Evolutionary conservation across 2,113 vertebrate species (phyloP), one percentile per base, ranked within the genome.

Genomic region (Chloropsis cyanopogon): DNA sequence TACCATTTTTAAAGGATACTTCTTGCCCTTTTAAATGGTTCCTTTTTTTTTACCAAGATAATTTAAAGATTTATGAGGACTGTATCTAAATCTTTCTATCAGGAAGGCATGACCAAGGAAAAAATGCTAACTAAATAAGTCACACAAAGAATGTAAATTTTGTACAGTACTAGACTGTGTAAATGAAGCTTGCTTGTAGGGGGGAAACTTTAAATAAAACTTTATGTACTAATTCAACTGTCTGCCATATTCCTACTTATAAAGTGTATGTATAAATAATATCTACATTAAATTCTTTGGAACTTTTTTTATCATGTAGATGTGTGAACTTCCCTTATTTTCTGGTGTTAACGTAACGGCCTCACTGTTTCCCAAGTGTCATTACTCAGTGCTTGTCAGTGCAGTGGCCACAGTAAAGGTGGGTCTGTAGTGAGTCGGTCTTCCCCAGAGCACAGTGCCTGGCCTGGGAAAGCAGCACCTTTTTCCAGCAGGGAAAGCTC

Each of bases 101-200:
- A 97, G 97, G 94, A 98, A 98, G 98, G 98, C 97, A 97, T 96
- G 98, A 98, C 97, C 96, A 96, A 97, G 96, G 95, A 94, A 98
- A 97, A 97, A 97, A 94, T 96, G 78, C 97, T 97, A 96, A 98
- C 88, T 96, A 96, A 97, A 95, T 96, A 98, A 96, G 92, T 97
- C 96, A 98, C 92, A 94, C 94, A 97, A 95, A 97, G 85, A 96
- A 97, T 98, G 98, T 98, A 98, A 98, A 98, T 98, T 98, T 98
- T 98, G 98, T 98, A 98, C 97, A 98, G 91, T 97, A 97, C 97
- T 98, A 98, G 98, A 98, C 98, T 97, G 98, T 98, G 97, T 98
- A 98, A 98, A 98, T 98, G 97, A 98, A 97, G 98, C 98, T 98
- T 98, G 98, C 98, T 98, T 97, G 98, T 97, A 98, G 98, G 97